Evolutionary conservation across 2,888 invertebrate genomes (phyloP).

Genomic region (Pristionchus exspectatus): DNA sequence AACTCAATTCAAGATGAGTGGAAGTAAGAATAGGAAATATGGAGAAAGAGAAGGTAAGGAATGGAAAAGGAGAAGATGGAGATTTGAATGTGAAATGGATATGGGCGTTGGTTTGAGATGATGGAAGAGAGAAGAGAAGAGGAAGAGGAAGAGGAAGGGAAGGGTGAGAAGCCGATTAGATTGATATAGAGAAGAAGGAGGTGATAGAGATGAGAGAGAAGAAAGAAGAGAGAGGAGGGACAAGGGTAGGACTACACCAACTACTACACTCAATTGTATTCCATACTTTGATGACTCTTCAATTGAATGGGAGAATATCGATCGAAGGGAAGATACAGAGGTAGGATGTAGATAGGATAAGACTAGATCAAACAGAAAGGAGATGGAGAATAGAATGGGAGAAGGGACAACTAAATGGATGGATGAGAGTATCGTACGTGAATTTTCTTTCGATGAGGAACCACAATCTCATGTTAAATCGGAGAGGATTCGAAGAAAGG

Average conservation of each 20-base stretch:
- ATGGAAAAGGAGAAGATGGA: conserved; percentile 19
- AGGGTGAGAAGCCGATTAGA: background rate
- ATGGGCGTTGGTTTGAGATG: conserved; percentile 36
- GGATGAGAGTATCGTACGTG: background rate
- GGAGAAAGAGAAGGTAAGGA: conserved; percentile 14
- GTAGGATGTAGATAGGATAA: background rate
- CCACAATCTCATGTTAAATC: conserved; percentile 65
- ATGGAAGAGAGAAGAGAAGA: conserved; percentile 38
- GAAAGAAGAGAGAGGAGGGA: background rate
- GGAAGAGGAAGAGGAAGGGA: background rate
- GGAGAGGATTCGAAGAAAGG: conserved; percentile 59
- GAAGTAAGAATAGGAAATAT: conserved; percentile 33
- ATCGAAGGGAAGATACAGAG: background rate
- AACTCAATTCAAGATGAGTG: conserved; percentile 22
- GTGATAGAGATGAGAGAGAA: conserved; percentile 2
- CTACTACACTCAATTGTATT: background rate
- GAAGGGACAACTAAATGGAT: conserved; percentile 10
- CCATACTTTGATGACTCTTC: background rate
- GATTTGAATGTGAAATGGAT: conserved; percentile 48
- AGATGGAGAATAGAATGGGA: conserved; percentile 16
- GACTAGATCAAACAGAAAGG: conserved; percentile 16
- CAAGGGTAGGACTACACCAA: background rate
- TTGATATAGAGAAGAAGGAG: conserved; percentile 16
- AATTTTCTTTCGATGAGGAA: conserved; percentile 65
- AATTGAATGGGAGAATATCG: background rate